A percentile compares a stretch with the other conserved stretches of the same genome.
These are phyloP conservation scores for Tipula lateralis DNA, from an alignment of 2,888 invertebrate genomes.

Conservation along the genomic window DNA sequence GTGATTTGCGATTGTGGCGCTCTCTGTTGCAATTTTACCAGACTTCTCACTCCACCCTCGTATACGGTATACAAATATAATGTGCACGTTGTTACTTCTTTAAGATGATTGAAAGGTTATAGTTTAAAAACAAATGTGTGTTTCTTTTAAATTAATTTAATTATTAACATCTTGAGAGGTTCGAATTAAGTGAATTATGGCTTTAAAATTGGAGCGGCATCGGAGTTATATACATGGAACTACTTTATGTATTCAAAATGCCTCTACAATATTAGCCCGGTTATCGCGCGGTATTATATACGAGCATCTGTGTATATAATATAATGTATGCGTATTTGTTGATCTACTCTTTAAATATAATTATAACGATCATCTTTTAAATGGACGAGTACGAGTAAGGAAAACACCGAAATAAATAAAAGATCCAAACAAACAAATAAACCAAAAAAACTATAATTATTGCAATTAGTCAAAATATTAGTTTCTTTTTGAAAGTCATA, in stretches of 20 bases:
- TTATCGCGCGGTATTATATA: background rate
- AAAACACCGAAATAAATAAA: background rate
- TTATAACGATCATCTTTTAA: background rate
- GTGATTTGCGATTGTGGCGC: no score
- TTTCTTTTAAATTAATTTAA: conserved; percentile 20
- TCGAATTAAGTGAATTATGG: conserved; percentile 1
- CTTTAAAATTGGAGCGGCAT: background rate
- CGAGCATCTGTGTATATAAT: background rate
- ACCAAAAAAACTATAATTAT: background rate
- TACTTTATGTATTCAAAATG: no score
- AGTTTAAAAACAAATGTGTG: background rate
- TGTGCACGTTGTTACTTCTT: background rate
- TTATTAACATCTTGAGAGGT: conserved; percentile 11
- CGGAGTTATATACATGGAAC: background rate
- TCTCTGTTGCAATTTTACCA: no score
- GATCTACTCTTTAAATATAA: background rate
- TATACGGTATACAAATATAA: no score
- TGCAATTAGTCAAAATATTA: conserved; percentile 24
- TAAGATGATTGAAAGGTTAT: background rate
- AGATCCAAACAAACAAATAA: background rate
- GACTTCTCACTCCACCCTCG: no score
- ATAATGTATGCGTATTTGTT: background rate
- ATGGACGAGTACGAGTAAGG: no score
- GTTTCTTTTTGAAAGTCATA: conserved; percentile 24
- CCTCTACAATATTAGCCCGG: no score